phyloP scores from a whole-genome alignment of 2,888 invertebrate genomes.

The Diaphora mendica region DNA sequence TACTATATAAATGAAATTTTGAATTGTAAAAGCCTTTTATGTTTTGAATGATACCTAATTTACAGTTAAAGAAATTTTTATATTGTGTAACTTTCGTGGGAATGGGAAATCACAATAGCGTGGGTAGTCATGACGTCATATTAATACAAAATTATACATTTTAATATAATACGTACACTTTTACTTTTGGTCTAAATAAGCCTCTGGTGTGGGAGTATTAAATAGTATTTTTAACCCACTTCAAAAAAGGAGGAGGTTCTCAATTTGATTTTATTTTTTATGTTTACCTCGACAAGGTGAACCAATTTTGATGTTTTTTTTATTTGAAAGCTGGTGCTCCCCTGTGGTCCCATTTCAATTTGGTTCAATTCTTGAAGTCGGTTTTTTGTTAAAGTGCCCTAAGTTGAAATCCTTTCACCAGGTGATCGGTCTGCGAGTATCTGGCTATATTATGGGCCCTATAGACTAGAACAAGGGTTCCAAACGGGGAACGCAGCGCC shows the following conservation, averaged over 20 bases:
- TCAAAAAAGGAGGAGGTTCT: too few species aligned
- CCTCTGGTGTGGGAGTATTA: not conserved
- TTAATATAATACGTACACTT: conserved; percentile 6
- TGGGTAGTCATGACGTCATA: not conserved
- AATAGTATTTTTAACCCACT: not conserved
- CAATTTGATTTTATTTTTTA: too few species aligned
- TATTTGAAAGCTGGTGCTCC: too few species aligned
- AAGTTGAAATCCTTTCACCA: too few species aligned
- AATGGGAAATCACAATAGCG: not conserved
- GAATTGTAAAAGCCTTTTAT: not conserved
- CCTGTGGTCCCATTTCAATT: too few species aligned
- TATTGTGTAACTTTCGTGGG: not conserved
- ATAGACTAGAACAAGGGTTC: too few species aligned
- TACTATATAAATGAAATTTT: not conserved
- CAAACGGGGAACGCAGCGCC: too few species aligned
- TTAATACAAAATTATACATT: not conserved
- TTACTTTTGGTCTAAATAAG: not conserved
- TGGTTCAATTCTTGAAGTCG: not conserved
- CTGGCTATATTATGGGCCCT: too few species aligned
- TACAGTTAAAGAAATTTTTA: not conserved
- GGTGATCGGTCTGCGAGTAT: too few species aligned
- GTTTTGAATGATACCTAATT: not conserved
- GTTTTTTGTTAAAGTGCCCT: too few species aligned
- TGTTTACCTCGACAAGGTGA: too few species aligned
- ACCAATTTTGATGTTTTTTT: too few species aligned